Conservation (phyloP, 2,797 vertebrate genomes). For the Tadarida brasiliensis region DNA sequence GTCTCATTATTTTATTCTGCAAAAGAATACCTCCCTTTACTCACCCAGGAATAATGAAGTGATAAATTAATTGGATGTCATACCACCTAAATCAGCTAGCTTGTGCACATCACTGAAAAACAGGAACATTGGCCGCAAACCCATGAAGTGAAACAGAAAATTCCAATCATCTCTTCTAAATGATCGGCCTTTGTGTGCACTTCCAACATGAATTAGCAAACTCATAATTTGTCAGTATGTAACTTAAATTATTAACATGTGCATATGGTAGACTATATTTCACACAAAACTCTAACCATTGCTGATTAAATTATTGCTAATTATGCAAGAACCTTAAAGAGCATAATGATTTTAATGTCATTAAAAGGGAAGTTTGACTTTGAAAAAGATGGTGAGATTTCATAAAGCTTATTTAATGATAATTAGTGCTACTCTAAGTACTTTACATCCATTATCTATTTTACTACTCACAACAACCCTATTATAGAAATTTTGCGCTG, state of each 20-base stretch:
- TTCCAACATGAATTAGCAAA: conserved; percentile 32
- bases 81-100: not conserved
- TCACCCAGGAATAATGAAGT: conserved; percentile 48
- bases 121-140: conserved; percentile 54
- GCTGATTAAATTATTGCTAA: conserved; percentile 32
- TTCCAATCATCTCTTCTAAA: not conserved
- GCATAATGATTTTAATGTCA: conserved; percentile 47
- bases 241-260: conserved; percentile 70
- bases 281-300: conserved; percentile 35
- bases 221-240: conserved; percentile 48
- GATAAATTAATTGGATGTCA: conserved; percentile 33
- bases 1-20: conserved; percentile 59
- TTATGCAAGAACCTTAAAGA: conserved; percentile 69
- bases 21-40: conserved; percentile 47
- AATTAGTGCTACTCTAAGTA: not conserved
- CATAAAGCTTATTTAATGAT: conserved; percentile 14
- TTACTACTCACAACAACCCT: not conserved
- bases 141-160: conserved; percentile 61
- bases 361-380: conserved; percentile 21
- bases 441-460: not conserved
- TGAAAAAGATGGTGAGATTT: conserved; percentile 8
- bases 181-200: not conserved
- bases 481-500: not conserved
- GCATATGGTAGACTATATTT: conserved; percentile 13
- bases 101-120: conserved; percentile 61